Conservation (phyloP, 2,888 invertebrate species). For the Aromia moschata region DNA sequence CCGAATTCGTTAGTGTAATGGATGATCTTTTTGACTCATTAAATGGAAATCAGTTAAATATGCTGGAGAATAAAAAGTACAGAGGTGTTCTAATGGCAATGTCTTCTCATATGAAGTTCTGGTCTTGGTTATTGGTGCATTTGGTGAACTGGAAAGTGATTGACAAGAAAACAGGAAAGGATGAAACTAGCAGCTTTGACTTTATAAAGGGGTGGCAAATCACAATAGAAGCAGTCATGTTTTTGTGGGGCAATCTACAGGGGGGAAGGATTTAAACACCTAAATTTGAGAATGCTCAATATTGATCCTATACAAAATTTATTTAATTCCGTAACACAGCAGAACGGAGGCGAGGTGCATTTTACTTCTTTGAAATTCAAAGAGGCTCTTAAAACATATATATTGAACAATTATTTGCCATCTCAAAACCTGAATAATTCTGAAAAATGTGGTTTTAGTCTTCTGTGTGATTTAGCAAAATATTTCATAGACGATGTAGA, state of each 20-base stretch:
- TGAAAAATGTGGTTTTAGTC: background rate
- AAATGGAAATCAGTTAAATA: background rate
- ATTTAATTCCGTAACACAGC: background rate
- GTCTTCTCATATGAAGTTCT: background rate
- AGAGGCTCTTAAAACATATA: background rate
- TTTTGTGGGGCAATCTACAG: background rate
- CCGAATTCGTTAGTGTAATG: background rate
- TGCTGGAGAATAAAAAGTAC: background rate
- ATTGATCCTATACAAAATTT: background rate
- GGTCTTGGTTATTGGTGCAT: background rate
- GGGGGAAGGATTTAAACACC: background rate
- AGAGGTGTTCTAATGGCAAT: background rate
- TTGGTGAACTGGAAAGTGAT: background rate
- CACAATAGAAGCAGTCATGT: background rate
- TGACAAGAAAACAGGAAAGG: background rate
- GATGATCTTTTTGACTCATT: background rate
- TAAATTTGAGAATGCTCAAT: background rate
- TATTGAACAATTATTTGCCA: background rate
- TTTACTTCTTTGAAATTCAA: background rate
- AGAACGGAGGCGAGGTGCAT: background rate
- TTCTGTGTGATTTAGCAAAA: background rate
- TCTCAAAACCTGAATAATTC: background rate
- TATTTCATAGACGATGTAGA: background rate
- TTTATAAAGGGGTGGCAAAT: background rate
- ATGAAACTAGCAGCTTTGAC: background rate